Conservation (phyloP, 2,113 vertebrate species). For the Etheostoma cragini region DNA sequence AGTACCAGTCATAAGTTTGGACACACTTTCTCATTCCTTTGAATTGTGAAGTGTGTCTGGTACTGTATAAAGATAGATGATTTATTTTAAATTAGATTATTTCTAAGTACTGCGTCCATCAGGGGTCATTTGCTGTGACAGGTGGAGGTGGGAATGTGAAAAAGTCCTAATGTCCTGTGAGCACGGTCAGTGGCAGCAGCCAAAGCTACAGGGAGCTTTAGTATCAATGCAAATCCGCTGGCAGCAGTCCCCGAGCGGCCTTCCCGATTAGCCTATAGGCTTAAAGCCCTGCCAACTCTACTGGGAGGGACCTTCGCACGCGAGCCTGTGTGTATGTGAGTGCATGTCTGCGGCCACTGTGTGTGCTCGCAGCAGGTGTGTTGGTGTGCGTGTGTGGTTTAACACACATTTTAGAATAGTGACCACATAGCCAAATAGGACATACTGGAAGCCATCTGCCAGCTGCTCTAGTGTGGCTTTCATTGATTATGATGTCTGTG, state of each 20-base stretch:
- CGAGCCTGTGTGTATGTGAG: conserved; percentile 51
- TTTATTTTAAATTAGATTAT: too few relatives aligned
- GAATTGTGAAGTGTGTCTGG: too few relatives aligned
- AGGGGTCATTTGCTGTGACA: conserved; percentile 63
- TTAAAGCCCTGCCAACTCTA: conserved; percentile 66
- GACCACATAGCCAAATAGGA: conserved; percentile 24
- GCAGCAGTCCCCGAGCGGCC: conserved; percentile 70
- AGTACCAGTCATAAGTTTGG: too few relatives aligned
- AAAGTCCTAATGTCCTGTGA: conserved; percentile 58
- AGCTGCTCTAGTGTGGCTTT: conserved; percentile 56
- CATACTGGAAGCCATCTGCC: conserved; percentile 48
- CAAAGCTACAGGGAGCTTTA: conserved; percentile 66
- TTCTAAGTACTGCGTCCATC: conserved; percentile 16
- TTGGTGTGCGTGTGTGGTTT: conserved; percentile 10
- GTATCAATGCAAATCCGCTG: conserved; percentile 76
- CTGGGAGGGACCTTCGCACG: conserved; percentile 70
- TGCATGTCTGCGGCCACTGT: not conserved
- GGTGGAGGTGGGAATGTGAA: conserved; percentile 50
- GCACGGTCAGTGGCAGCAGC: conserved; percentile 60
- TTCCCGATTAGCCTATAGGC: conserved; percentile 73
- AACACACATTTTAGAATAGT: conserved; percentile 50
- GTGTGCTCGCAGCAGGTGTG: not conserved
- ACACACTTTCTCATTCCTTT: too few relatives aligned
- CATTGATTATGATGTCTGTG: conserved; percentile 63
- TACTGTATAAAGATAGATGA: conserved; percentile 7